Conservation (phyloP, 2,888 invertebrate species). For the Tromatobia lineatoria region DNA sequence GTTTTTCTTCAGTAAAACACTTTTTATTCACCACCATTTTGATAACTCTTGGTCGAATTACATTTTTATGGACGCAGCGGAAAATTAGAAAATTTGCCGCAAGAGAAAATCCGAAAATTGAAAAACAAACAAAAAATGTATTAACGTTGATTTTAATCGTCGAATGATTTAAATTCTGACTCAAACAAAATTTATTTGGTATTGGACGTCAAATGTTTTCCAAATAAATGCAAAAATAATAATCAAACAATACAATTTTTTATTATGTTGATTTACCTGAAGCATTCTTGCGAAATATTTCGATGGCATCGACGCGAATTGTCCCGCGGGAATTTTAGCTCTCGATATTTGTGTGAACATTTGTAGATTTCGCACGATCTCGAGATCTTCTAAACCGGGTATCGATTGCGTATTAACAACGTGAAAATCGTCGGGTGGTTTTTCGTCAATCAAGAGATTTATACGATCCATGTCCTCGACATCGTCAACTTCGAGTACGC, state of each 20-base stretch:
- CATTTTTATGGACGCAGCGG: no score
- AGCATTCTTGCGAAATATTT: constrained; percentile 87
- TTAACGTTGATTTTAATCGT: no score
- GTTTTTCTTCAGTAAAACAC: no score
- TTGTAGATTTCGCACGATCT: constrained; percentile 90
- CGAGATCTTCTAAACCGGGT: constrained; percentile 90
- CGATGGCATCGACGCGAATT: constrained; percentile 86
- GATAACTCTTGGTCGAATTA: no score
- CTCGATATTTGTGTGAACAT: constrained; percentile 93
- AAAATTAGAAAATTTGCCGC: no score
- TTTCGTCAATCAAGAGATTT: constrained; percentile 90
- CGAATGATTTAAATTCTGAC: no score
- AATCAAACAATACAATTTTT: not conserved
- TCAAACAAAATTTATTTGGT: no score
- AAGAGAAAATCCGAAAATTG: no score
- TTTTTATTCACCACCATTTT: no score
- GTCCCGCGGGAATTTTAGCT: constrained; percentile 87
- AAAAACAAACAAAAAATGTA: no score
- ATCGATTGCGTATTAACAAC: constrained; percentile 92
- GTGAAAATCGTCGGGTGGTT: constrained; percentile 92
- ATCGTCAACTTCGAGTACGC: constrained; percentile 93
- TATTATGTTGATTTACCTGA: constrained; percentile 84
- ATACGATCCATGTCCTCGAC: constrained; percentile 93
- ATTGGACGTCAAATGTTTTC: no score
- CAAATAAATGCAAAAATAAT: no score